phyloP scores from a whole-genome alignment of 2,113 vertebrate species.

The Ia io region DNA sequence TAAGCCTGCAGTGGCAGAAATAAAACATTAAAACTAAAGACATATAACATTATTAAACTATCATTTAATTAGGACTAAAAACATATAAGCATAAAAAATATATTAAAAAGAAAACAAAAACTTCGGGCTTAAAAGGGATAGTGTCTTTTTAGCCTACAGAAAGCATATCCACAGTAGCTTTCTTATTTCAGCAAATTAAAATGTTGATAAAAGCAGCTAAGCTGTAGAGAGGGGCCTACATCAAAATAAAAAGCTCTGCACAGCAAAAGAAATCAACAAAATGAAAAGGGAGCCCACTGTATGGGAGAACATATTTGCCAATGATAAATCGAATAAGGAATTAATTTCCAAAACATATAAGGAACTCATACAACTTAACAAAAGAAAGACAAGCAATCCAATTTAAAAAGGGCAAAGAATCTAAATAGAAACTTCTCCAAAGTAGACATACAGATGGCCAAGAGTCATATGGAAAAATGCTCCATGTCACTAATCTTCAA shows the following conservation, averaged over 20 bases:
- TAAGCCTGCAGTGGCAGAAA: background rate
- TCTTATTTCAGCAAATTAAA: background rate
- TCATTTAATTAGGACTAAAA: constrained; percentile 31
- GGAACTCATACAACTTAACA: too few relatives aligned
- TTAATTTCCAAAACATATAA: too few relatives aligned
- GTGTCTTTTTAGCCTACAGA: background rate
- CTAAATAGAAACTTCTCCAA: too few relatives aligned
- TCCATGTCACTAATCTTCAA: background rate
- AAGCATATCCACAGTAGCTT: background rate
- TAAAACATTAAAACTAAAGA: background rate
- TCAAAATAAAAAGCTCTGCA: too few relatives aligned
- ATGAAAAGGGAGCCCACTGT: too few relatives aligned
- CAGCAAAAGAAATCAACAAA: too few relatives aligned
- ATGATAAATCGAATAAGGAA: too few relatives aligned
- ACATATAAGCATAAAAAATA: background rate
- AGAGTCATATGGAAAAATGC: too few relatives aligned
- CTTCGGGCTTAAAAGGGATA: background rate
- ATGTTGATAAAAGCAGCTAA: background rate
- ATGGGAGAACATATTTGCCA: too few relatives aligned
- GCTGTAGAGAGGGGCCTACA: background rate
- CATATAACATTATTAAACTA: background rate
- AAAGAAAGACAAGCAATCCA: too few relatives aligned
- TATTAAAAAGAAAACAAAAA: background rate
- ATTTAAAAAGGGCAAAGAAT: too few relatives aligned
- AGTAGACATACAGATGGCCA: too few relatives aligned